Evolutionary conservation across 2,797 vertebrate genomes (phyloP).

Genomic region (Trematomus bernacchii): DNA sequence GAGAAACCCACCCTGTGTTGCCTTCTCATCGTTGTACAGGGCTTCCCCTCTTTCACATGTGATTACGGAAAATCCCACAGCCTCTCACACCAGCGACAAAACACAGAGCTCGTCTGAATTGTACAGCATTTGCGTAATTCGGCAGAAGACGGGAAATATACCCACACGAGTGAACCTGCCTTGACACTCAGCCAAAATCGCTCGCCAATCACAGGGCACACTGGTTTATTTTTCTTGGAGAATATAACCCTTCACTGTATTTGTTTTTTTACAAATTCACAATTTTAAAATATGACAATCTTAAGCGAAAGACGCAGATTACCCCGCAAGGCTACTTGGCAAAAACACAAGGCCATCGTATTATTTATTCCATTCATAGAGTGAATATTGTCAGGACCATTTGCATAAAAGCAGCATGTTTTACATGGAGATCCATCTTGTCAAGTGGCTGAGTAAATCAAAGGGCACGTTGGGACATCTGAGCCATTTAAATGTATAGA

Average conservation of each 20-base stretch:
- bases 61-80: constrained; percentile 80
- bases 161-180: constrained; percentile 61
- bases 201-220: constrained; percentile 43
- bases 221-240: constrained; percentile 55
- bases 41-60: constrained; percentile 80
- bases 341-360: constrained; percentile 30
- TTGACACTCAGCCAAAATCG: constrained; percentile 55
- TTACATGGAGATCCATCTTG: constrained; percentile 76
- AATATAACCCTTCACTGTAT: constrained; percentile 8
- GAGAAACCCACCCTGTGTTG: constrained; percentile 66
- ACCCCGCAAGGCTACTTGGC: background rate
- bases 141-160: constrained; percentile 67
- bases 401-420: constrained; percentile 77
- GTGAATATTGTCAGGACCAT: constrained; percentile 36
- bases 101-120: constrained; percentile 74
- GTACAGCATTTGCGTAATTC: constrained; percentile 75
- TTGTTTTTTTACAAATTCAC: background rate
- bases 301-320: constrained; percentile 4
- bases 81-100: constrained; percentile 67
- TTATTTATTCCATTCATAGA: constrained; percentile 39
- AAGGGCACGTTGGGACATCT: constrained; percentile 54
- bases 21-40: constrained; percentile 67
- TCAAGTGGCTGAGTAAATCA: constrained; percentile 80
- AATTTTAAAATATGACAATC: background rate
- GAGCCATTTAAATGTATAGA: constrained; percentile 88